phyloP scores from a whole-genome alignment of 2,797 vertebrate genomes.

The Garrulus glandarius region DNA sequence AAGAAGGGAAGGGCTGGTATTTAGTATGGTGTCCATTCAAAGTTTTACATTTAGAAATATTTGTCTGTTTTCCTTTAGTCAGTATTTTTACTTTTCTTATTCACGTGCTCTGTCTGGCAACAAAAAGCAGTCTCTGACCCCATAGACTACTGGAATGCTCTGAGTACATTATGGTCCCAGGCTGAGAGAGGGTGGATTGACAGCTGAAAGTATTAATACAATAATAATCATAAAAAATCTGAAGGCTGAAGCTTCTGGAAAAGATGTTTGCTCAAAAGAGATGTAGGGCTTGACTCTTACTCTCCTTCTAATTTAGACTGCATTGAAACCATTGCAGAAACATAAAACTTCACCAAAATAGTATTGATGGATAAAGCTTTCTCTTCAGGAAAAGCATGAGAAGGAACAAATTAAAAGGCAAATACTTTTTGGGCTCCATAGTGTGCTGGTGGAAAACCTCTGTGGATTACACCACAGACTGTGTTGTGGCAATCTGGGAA shows the following conservation, averaged over 20 bases:
- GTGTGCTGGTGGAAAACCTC: neutral
- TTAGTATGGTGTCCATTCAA: neutral
- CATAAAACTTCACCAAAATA: neutral
- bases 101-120: neutral
- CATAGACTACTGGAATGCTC: neutral
- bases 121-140: neutral
- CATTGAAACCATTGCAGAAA: neutral
- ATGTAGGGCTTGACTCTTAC: neutral
- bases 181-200: neutral
- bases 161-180: neutral
- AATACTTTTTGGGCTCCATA: neutral
- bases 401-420: neutral
- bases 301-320: neutral
- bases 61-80: neutral
- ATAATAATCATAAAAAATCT: neutral
- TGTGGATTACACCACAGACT: neutral
- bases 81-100: neutral
- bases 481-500: neutral
- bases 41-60: neutral
- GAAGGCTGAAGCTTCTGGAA: neutral
- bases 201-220: neutral
- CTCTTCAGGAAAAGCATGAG: neutral
- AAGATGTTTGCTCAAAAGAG: neutral
- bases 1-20: neutral
- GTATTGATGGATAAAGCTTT: neutral